Evolutionary conservation across 2,888 invertebrate genomes (phyloP), one percentile per base, ranked within the genome.

Genomic region (Macaria liturata): DNA sequence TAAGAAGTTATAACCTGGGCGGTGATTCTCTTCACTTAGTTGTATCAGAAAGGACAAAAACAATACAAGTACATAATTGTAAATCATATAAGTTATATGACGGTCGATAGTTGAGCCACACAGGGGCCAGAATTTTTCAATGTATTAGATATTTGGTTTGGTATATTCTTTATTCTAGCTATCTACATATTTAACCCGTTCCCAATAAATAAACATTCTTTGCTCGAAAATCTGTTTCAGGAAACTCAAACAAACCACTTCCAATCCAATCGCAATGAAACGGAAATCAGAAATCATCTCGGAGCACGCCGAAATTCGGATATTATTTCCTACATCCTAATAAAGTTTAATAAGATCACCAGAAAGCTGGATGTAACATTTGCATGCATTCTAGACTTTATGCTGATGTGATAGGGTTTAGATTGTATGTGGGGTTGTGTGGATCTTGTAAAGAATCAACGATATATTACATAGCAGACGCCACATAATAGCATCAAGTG

Each of bases 281-380:
- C 64, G 68, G 63, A 68, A 65, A 68, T 66, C 64, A 64, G 66
- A 65, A 68, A 68, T 68, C 61, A 65, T 68, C 54, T 63, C 54
- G 52, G 37, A 59, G 60, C 51, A 57, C 56, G 53, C 60, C 46
- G 59, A 59, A 65, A 63, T 67, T 63, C 49, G 59, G 58, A 63
- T 68, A 63, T 65, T 55, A 67, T 63, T 61, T 67, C 62, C 65
- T 59, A 66, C 63, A 63, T 63, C 55, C 53, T 49, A 56, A 61
- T 49, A 60, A 60, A 56, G 49, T 54, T 56, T 57, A 57, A 61
- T 61, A 61, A 51, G 60, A 60, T 46, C 52, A 50, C 54, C 43
- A 9, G 40, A 48, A 44, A 32, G 34, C 31, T 45, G 8, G 20
- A 32, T 32, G 31, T 44, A 9, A 8, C 4, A 0, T 44, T 30